Percentiles rank a stretch among this genome's conserved stretches.
Evolutionary conservation across 30 jellyfish, hydroid and myxozoan genomes (phyloP).

Genomic region (Aurelia coerulea): DNA sequence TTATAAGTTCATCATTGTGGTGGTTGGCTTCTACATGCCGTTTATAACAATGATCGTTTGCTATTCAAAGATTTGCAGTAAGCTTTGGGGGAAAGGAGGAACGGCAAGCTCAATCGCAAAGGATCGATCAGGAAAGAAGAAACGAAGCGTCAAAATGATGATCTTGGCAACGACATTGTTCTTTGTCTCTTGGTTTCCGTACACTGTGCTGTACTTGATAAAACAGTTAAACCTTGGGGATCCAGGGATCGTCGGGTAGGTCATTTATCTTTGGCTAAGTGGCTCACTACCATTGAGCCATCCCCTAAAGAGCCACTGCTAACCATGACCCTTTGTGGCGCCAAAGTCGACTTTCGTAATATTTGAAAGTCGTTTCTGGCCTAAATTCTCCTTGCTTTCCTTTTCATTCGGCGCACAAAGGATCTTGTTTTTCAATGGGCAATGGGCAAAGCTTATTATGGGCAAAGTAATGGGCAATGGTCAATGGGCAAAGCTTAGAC

Average conservation of each 20-base stretch:
- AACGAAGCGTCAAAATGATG: constrained; percentile 23
- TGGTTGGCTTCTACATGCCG: constrained; percentile 15
- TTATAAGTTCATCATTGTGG: not conserved
- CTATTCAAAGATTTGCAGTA: constrained; percentile 2
- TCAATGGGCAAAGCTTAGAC: too few species aligned
- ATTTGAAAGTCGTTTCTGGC: too few species aligned
- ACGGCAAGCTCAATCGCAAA: constrained; percentile 4
- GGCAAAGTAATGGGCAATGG: too few species aligned
- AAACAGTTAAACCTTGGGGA: constrained; percentile 13
- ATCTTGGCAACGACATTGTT: constrained; percentile 27
- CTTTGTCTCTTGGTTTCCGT: constrained; percentile 44
- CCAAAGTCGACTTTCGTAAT: too few species aligned
- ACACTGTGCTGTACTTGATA: constrained; percentile 13
- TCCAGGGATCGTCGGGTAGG: constrained; percentile 48
- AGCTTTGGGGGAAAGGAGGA: constrained; percentile 37
- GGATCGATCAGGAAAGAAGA: constrained; percentile 12
- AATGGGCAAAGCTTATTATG: too few species aligned
- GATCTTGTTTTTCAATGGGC: too few species aligned
- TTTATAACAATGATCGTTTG: constrained; percentile 20
- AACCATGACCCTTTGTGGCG: too few species aligned
- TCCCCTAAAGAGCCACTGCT: too few species aligned
- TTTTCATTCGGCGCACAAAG: too few species aligned
- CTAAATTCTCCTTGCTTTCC: too few species aligned
- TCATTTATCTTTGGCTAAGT: too few species aligned
- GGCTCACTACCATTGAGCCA: not conserved